These are phyloP conservation scores for Zosterops pallidus DNA, from an alignment of 2,113 vertebrate species.

Conservation along the genomic window DNA sequence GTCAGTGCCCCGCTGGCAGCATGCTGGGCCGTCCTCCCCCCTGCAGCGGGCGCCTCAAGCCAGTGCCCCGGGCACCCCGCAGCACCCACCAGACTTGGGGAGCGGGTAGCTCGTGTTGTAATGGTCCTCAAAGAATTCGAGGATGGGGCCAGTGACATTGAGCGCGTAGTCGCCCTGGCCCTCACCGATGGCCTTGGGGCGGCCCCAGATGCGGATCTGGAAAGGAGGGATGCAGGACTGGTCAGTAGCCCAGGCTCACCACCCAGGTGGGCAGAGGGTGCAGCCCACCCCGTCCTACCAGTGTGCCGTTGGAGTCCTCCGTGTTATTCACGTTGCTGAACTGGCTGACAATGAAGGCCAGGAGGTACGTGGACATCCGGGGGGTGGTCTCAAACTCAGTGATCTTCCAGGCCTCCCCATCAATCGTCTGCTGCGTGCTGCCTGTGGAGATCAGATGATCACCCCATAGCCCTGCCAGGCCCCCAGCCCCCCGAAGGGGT, in stretches of 20 bases:
- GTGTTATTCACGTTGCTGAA: accelerated
- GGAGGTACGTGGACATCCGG: slow-evolving; percentile 89
- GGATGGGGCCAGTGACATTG: slow-evolving; percentile 75
- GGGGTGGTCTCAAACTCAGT: slow-evolving; percentile 76
- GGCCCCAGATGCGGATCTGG: slow-evolving; percentile 91
- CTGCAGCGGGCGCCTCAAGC: accelerated
- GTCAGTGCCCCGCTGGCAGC: accelerated
- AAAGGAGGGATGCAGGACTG: not conserved
- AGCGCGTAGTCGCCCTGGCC: slow-evolving; percentile 78
- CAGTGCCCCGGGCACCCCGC: accelerated
- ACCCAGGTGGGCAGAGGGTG: accelerated
- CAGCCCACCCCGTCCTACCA: slow-evolving; percentile 64
- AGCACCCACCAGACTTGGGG: slow-evolving; percentile 81
- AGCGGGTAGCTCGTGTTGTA: slow-evolving; percentile 83
- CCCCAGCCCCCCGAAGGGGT: accelerated
- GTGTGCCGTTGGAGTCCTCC: accelerated
- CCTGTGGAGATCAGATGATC: not conserved
- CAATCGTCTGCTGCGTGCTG: accelerated
- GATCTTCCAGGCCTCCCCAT: not conserved
- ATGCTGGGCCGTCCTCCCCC: accelerated
- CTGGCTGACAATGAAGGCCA: slow-evolving; percentile 86
- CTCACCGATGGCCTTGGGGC: slow-evolving; percentile 65
- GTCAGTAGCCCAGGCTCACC: not conserved
- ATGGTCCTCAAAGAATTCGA: slow-evolving; percentile 76
- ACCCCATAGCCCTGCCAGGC: accelerated